Percentiles rank a stretch among this genome's conserved stretches.
phyloP scores from a whole-genome alignment of 1,140 invertebrate species.

The Bacillus rossius region DNA sequence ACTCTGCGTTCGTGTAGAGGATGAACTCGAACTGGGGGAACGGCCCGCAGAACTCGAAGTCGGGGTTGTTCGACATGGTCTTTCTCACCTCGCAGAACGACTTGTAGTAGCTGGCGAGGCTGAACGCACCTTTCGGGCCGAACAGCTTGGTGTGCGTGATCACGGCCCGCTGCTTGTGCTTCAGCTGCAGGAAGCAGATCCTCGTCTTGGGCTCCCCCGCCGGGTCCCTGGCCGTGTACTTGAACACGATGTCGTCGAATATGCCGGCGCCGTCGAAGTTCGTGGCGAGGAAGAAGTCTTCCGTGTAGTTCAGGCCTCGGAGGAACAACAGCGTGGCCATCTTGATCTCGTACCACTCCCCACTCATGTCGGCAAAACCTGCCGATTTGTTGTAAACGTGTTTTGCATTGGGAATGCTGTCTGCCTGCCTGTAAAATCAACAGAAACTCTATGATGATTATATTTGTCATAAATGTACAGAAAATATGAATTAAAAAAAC shows the following conservation, averaged over 20 bases:
- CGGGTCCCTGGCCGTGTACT: neutral
- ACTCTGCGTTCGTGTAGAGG: neutral
- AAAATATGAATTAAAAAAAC: no score
- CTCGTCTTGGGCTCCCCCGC: neutral
- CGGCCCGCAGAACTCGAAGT: neutral
- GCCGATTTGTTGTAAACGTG: neutral
- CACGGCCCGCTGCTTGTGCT: neutral
- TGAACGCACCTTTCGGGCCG: neutral
- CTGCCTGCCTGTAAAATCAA: no score
- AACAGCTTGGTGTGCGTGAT: neutral
- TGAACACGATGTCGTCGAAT: slow-evolving; percentile 8
- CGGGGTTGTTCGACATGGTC: neutral
- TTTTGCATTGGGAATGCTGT: no score
- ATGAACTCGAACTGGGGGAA: neutral
- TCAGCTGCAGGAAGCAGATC: neutral
- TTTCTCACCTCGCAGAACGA: neutral
- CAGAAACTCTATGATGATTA: no score
- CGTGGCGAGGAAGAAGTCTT: neutral
- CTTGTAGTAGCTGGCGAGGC: neutral
- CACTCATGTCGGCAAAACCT: neutral
- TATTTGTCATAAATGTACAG: no score
- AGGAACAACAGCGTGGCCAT: neutral
- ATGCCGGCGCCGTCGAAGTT: neutral
- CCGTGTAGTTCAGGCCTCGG: neutral
- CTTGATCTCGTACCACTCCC: neutral